Conservation (phyloP, 2,797 vertebrate species). For the Crypturellus tataupa region DNA sequence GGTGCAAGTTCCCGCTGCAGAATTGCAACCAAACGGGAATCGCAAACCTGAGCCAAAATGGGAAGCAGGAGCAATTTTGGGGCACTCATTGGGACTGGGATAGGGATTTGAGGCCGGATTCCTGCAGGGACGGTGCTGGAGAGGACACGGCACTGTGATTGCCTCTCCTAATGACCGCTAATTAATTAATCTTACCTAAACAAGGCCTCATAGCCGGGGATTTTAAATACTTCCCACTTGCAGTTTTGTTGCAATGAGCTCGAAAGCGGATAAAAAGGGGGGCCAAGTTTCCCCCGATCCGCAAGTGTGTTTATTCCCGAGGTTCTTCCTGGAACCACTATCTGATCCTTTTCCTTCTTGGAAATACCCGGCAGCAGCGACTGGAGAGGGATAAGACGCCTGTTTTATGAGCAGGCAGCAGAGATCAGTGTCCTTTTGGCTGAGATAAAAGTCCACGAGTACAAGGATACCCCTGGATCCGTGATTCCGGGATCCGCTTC, state of each 20-base stretch:
- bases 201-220: background rate
- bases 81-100: background rate
- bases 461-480: background rate
- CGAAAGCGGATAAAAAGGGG: background rate
- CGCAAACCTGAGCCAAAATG: background rate
- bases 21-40: background rate
- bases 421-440: background rate
- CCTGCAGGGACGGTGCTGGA: background rate
- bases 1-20: background rate
- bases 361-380: accelerated
- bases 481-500: background rate
- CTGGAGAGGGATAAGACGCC: background rate
- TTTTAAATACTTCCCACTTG: background rate
- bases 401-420: too few relatives aligned
- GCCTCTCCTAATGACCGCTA: background rate
- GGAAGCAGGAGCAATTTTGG: background rate
- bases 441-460: background rate
- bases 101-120: background rate
- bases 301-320: too few relatives aligned
- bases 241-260: background rate
- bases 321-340: background rate
- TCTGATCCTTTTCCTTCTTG: background rate
- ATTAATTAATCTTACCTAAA: background rate
- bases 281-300: background rate
- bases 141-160: too few relatives aligned